Evolutionary conservation across 2,888 invertebrate species (phyloP).

Genomic region (Epicampocera succincta): DNA sequence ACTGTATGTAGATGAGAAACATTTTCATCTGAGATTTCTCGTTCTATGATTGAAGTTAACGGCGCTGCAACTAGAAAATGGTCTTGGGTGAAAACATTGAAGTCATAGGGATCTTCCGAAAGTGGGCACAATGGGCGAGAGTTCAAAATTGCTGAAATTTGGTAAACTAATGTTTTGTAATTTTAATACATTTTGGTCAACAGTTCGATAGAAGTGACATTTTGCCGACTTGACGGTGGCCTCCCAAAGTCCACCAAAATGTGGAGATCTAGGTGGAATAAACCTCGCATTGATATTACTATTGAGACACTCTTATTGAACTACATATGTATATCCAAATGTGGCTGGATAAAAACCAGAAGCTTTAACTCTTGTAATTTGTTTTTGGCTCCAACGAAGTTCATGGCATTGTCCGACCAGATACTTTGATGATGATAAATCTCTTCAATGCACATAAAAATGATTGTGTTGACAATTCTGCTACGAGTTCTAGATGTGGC

Average conservation of each 20-base stretch:
- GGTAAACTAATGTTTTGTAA: neutral
- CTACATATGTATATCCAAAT: neutral
- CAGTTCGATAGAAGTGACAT: neutral
- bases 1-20: conserved; percentile 16
- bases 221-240: conserved; percentile 2
- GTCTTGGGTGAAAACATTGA: conserved; percentile 53
- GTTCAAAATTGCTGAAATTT: conserved; percentile 32
- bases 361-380: neutral
- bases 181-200: neutral
- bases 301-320: neutral
- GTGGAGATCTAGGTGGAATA: neutral
- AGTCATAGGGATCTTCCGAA: conserved; percentile 20
- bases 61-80: conserved; percentile 48
- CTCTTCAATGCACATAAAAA: neutral
- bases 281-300: neutral
- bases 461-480: neutral
- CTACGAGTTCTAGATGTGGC: neutral
- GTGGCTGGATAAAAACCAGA: neutral
- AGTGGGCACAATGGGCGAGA: neutral
- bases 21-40: conserved; percentile 4
- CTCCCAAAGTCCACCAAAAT: conserved; percentile 24
- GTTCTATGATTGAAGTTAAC: conserved; percentile 17
- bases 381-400: neutral
- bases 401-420: conserved; percentile 17
- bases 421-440: neutral